Percentiles rank a stretch among this genome's conserved stretches.
Conservation (phyloP, 1,140 invertebrate genomes). For the Drosophila bocqueti region DNA sequence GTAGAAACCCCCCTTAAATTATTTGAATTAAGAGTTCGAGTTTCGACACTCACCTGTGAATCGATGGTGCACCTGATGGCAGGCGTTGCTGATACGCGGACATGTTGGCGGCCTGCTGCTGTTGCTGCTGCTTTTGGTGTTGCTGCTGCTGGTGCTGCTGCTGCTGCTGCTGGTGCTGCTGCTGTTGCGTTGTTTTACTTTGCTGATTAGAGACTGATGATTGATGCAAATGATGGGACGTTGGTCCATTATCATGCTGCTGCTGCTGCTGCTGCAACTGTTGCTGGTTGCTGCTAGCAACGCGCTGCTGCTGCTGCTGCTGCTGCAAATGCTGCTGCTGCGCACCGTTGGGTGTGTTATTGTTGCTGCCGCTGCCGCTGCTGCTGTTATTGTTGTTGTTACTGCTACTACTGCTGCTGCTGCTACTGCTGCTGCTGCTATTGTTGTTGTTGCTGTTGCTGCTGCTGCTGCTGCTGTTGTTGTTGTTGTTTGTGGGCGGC, state of each 20-base stretch:
- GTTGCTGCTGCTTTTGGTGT: conserved; percentile 58
- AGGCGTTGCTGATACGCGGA: conserved; percentile 83
- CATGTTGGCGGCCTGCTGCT: conserved; percentile 76
- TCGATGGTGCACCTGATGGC: conserved; percentile 78
- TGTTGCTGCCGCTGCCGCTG: conserved; percentile 49
- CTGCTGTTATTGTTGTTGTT: conserved; percentile 37
- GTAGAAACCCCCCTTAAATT: no score
- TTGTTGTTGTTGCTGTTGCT: conserved; percentile 45
- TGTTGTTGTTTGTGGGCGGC: conserved; percentile 79
- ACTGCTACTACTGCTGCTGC: conserved; percentile 49
- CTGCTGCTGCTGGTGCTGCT: conserved; percentile 55
- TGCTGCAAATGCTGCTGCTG: conserved; percentile 64
- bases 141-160: conserved; percentile 58
- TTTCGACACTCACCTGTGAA: conserved; percentile 77
- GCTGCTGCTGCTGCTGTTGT: conserved; percentile 63
- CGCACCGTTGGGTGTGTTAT: conserved; percentile 64
- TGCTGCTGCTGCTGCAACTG: conserved; percentile 68
- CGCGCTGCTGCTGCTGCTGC: conserved; percentile 56
- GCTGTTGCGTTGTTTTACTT: conserved; percentile 60
- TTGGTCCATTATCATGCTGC: conserved; percentile 82
- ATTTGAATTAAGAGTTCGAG: conserved; percentile 4
- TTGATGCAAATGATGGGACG: conserved; percentile 79
- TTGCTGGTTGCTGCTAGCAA: conserved; percentile 69
- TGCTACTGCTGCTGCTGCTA: conserved; percentile 49
- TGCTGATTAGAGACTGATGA: conserved; percentile 73